Conservation (phyloP, 2,888 invertebrate genomes). For the Sipha maydis region DNA sequence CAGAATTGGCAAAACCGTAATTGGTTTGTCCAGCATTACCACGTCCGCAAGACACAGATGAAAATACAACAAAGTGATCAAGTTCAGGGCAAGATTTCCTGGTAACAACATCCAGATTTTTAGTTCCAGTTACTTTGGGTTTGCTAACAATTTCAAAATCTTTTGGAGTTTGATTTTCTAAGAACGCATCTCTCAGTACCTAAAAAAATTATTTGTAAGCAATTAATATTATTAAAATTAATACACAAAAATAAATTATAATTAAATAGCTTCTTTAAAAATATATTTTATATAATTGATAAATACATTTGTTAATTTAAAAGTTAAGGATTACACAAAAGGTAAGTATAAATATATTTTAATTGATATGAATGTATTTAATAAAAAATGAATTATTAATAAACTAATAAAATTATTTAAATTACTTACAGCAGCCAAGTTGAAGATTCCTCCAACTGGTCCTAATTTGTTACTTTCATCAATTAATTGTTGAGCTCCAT, state of each 20-base stretch:
- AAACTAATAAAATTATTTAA: too few species aligned
- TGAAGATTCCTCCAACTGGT: constrained; percentile 83
- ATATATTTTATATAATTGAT: too few species aligned
- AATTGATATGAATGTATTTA: too few species aligned
- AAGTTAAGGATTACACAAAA: too few species aligned
- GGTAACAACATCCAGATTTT: constrained; percentile 82
- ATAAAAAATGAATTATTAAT: too few species aligned
- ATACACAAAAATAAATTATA: too few species aligned
- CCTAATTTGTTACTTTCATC: constrained; percentile 68
- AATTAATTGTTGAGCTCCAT: constrained; percentile 68
- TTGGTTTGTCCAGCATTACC: constrained; percentile 97
- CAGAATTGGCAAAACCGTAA: constrained; percentile 96
- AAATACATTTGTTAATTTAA: too few species aligned
- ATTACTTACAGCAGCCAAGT: constrained; percentile 83
- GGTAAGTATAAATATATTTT: too few species aligned
- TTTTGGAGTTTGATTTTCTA: constrained; percentile 85
- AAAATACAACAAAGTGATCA: constrained; percentile 96
- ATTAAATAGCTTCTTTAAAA: too few species aligned
- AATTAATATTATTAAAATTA: too few species aligned
- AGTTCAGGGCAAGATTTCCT: constrained; percentile 81
- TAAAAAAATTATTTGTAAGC: constrained; percentile 63
- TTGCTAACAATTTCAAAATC: constrained; percentile 83
- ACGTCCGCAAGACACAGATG: constrained; percentile 95
- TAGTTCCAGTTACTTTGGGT: constrained; percentile 89
- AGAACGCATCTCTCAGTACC: constrained; percentile 84